Percentiles rank a stretch among this genome's conserved stretches.
These are phyloP conservation scores for Coelopa pilipes DNA, from an alignment of 2,888 invertebrate genomes.

Conservation along the genomic window DNA sequence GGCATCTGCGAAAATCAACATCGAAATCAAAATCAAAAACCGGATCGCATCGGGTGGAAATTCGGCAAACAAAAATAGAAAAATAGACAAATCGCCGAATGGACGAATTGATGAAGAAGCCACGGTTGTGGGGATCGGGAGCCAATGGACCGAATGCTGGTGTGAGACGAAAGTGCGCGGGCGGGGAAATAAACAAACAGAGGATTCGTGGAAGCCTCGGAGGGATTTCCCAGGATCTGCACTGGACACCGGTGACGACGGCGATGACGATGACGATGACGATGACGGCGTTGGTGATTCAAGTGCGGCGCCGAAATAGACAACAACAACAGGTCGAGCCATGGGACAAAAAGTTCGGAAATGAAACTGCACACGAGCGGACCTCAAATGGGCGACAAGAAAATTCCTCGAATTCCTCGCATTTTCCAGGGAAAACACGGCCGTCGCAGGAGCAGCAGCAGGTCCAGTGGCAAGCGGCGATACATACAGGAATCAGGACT, in stretches of 20 bases:
- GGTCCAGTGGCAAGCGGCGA: constrained; percentile 2
- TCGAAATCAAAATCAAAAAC: no score
- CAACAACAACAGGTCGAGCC: neutral
- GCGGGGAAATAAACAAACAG: neutral
- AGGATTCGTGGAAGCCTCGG: neutral
- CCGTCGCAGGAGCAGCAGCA: no score
- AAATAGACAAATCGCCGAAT: neutral
- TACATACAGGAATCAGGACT: constrained; percentile 37
- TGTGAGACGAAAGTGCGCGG: no score
- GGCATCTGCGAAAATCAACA: no score
- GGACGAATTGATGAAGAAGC: no score
- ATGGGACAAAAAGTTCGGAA: neutral
- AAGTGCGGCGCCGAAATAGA: neutral
- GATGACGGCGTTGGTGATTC: neutral
- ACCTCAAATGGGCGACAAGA: constrained; percentile 7
- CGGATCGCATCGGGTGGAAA: constrained; percentile 1
- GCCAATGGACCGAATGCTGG: no score
- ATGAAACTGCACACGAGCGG: neutral
- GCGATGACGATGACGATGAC: neutral
- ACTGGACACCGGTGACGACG: neutral
- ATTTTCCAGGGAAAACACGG: constrained; percentile 34
- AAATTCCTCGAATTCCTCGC: constrained; percentile 37
- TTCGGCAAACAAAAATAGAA: constrained; percentile 9
- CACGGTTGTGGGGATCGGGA: no score
- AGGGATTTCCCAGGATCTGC: neutral